Conservation (phyloP, 2,113 vertebrate species). For the Alethe diademata region DNA sequence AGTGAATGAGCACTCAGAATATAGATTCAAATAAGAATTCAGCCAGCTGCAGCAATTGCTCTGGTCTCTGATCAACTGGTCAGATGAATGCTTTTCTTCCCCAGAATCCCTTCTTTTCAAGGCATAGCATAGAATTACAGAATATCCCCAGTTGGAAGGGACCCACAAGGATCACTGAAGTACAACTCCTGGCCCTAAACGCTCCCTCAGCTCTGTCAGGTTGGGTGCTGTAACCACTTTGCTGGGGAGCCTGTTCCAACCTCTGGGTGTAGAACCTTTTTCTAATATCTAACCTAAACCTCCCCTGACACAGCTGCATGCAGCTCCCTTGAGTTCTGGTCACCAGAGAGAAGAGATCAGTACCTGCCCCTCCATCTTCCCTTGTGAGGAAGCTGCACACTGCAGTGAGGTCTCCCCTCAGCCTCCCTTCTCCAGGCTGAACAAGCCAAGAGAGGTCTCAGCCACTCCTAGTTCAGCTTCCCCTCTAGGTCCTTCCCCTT, state of each 20-base stretch:
- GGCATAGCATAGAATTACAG: background rate
- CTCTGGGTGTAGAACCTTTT: background rate
- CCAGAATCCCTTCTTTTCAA: background rate
- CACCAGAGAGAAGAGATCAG: background rate
- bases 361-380: background rate
- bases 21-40: background rate
- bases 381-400: background rate
- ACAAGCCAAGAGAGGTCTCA: background rate
- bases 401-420: background rate
- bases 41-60: background rate
- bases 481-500: background rate
- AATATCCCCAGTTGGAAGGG: background rate
- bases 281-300: background rate
- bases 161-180: background rate
- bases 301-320: background rate
- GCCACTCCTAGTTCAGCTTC: rapidly evolving
- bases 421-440: background rate
- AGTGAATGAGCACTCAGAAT: background rate
- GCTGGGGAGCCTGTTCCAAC: background rate
- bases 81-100: background rate
- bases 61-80: background rate
- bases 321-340: background rate
- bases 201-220: background rate
- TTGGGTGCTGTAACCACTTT: background rate
- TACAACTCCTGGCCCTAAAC: background rate